These are phyloP conservation scores for Anhinga anhinga DNA, from an alignment of 2,113 vertebrate genomes.

Conservation along the genomic window DNA sequence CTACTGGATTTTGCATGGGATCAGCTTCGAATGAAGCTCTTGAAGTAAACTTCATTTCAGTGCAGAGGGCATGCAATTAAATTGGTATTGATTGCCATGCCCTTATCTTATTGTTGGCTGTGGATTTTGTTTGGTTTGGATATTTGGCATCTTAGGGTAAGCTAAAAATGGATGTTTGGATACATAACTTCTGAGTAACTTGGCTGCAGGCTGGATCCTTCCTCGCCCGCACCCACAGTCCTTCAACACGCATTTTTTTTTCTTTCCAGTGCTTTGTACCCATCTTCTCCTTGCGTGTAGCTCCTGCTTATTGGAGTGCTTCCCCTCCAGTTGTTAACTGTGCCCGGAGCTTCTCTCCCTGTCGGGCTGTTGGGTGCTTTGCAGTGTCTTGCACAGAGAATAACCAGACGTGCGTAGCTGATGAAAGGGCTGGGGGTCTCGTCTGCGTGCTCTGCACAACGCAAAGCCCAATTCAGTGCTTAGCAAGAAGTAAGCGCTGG, in stretches of 20 bases:
- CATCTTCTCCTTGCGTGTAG: background rate
- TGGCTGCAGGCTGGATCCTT: background rate
- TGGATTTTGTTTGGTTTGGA: background rate
- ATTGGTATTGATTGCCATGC: background rate
- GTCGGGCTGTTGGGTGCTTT: background rate
- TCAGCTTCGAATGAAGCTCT: background rate
- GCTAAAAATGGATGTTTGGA: background rate
- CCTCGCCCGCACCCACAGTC: background rate
- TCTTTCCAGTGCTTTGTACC: background rate
- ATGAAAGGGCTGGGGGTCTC: background rate
- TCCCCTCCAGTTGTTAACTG: rapidly evolving
- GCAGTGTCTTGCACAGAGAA: background rate
- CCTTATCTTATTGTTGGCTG: background rate
- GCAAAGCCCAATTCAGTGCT: background rate
- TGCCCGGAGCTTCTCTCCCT: background rate
- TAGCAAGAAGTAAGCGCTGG: background rate
- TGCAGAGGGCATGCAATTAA: background rate
- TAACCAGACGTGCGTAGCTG: background rate
- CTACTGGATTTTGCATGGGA: background rate
- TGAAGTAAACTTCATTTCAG: background rate
- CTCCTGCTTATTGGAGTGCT: background rate
- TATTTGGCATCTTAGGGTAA: background rate
- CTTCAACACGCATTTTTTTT: rapidly evolving
- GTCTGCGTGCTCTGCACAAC: background rate
- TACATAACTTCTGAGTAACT: background rate